Conservation (phyloP, 1,140 invertebrate species). For the Formica exsecta region DNA sequence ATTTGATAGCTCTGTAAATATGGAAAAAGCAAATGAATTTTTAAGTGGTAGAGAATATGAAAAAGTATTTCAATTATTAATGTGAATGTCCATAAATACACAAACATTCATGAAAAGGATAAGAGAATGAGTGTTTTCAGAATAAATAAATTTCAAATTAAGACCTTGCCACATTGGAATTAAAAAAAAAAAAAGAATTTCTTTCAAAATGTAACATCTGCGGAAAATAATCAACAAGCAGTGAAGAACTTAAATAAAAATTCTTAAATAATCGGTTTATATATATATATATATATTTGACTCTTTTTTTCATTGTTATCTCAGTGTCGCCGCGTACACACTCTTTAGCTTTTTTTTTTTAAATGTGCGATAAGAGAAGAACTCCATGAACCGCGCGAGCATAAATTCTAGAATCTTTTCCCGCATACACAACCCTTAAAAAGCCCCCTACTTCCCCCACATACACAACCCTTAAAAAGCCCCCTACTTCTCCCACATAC, state of each 20-base stretch:
- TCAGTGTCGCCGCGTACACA: neutral
- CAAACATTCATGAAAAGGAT: neutral
- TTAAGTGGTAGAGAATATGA: constrained; percentile 7
- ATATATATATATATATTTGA: neutral
- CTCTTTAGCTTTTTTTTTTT: constrained; percentile 9
- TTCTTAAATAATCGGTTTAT: constrained; percentile 27
- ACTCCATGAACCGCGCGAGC: too few relatives aligned
- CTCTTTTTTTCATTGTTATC: constrained; percentile 44
- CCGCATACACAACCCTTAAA: too few relatives aligned
- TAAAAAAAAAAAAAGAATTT: neutral
- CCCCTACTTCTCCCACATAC: too few relatives aligned
- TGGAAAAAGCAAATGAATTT: constrained; percentile 47
- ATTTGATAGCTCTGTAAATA: neutral
- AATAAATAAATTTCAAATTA: constrained; percentile 13
- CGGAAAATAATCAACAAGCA: constrained; percentile 38
- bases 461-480: too few relatives aligned
- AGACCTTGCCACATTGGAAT: neutral
- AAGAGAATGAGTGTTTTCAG: constrained; percentile 10
- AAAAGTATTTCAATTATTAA: constrained; percentile 23
- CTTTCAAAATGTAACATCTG: constrained; percentile 5
- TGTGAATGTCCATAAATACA: neutral
- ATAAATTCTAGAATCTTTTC: too few relatives aligned
- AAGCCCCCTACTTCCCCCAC: too few relatives aligned
- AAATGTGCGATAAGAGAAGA: too few relatives aligned
- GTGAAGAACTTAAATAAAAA: too few relatives aligned